These are phyloP conservation scores for Ormyrus rosae DNA, from an alignment of 2,888 invertebrate genomes.

Conservation along the genomic window DNA sequence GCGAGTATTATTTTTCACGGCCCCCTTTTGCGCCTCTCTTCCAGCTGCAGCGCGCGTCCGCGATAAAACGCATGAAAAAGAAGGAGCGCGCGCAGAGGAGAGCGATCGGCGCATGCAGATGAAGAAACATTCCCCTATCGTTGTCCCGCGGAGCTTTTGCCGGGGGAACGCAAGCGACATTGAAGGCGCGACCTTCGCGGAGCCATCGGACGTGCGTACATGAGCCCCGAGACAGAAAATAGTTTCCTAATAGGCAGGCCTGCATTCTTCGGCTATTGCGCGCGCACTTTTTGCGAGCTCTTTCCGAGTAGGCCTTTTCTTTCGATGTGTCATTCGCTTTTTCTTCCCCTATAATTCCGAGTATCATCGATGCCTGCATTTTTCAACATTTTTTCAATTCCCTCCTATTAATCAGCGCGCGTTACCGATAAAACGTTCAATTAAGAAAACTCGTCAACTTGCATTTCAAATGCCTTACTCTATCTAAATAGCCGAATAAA, in stretches of 20 bases:
- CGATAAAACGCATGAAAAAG: constrained; percentile 7
- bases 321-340: background rate
- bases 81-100: constrained; percentile 14
- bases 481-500: no score
- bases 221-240: constrained; percentile 29
- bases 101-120: constrained; percentile 38
- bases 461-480: no score
- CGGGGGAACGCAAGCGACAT: constrained; percentile 29
- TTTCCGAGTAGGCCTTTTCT: background rate
- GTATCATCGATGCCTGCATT: no score
- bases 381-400: no score
- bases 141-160: background rate
- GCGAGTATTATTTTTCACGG: background rate
- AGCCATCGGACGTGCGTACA: constrained; percentile 10
- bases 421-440: no score
- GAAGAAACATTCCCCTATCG: constrained; percentile 47
- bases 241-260: constrained; percentile 43
- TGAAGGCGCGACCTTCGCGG: constrained; percentile 39
- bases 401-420: no score
- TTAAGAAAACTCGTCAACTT: no score
- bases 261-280: background rate
- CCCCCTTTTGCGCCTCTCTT: background rate
- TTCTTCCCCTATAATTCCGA: background rate
- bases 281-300: background rate
- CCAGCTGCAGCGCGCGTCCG: background rate